Conservation (phyloP, 1,140 invertebrate species). For the Drosophila burlai region DNA sequence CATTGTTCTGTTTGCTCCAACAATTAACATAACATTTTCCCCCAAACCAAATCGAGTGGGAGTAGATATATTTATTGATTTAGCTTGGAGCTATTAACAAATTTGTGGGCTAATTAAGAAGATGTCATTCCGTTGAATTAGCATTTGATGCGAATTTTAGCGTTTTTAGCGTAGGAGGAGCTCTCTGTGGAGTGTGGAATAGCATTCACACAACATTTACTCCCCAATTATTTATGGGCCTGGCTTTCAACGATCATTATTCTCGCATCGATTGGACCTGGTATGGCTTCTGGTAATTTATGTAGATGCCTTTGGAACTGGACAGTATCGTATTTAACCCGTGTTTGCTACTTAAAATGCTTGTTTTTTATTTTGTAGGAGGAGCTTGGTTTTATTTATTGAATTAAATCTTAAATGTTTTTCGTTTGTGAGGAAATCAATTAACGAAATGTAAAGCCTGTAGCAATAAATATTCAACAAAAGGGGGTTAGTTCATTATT, state of each 20-base stretch:
- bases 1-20: conserved; percentile 46
- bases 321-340: conserved; percentile 19
- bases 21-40: conserved; percentile 52
- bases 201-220: conserved; percentile 31
- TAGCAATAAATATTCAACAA: conserved; percentile 19
- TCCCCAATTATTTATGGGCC: conserved; percentile 36
- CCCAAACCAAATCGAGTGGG: conserved; percentile 17
- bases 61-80: conserved; percentile 41
- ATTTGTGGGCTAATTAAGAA: conserved; percentile 52
- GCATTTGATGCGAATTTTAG: conserved; percentile 45
- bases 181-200: conserved; percentile 1
- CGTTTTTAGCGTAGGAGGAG: conserved; percentile 36
- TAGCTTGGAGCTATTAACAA: conserved; percentile 42
- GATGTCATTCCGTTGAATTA: conserved; percentile 39
- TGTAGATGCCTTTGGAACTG: conserved; percentile 6
- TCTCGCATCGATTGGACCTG: conserved; percentile 5
- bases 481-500: conserved; percentile 11
- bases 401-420: conserved; percentile 25
- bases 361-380: conserved; percentile 9
- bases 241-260: conserved; percentile 42
- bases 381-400: conserved; percentile 16
- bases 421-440: conserved; percentile 8
- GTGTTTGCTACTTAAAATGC: conserved; percentile 32
- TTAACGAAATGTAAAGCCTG: conserved; percentile 12
- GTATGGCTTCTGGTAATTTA: conserved; percentile 39